Base-by-base conservation (phyloP, 2,113 vertebrate species). In the Ascaphus truei region DNA sequence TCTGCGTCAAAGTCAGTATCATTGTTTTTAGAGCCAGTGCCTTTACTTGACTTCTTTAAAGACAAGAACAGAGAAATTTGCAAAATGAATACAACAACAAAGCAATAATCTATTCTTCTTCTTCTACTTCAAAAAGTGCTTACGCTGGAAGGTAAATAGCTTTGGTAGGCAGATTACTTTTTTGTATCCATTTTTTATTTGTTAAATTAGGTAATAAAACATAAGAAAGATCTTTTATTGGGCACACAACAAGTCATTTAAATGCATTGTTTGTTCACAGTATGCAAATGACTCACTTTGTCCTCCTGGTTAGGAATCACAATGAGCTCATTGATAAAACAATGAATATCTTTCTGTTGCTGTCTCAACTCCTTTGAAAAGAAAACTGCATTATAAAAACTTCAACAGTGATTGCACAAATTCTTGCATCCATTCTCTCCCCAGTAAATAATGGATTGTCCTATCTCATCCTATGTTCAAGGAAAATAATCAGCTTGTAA, bases 171-270 rank as follows among this genome's bases (percentile, higher is more conserved):
- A n/a, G n/a, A n/a, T n/a, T n/a, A n/a, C n/a, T n/a, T n/a, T n/a
- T n/a, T n/a, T n/a, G n/a, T n/a, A n/a, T n/a, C n/a, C n/a, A n/a
- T 64, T 23, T 64, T 64, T 30, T 47, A 3, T 18, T 62, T 52
- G 31, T 39, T 9, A 23, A 12, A 39, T 15, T 27, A 10, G 22
- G 12, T 39, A 52, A 37, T 64, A 27, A 30, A 39, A 37, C 12
- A 10, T 26, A 18, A 51, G 62, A 64, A 64, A 27, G 50, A 47
- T 8, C 62, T 52, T 37, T 52, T 64, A 52, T 64, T 2, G 31
- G 23, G 7, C 22, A n/a, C n/a, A n/a, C n/a, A 29, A 27, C 62
- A 52, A 37, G 11, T 22, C 7, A 52, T 36, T n/a, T 64, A 52
- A 64, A 52, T 36, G 30, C 18, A 25, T 5, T 7, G 39, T 15